Base-by-base conservation (phyloP, 2,888 invertebrate genomes). In the Drosophila limbata region DNA sequence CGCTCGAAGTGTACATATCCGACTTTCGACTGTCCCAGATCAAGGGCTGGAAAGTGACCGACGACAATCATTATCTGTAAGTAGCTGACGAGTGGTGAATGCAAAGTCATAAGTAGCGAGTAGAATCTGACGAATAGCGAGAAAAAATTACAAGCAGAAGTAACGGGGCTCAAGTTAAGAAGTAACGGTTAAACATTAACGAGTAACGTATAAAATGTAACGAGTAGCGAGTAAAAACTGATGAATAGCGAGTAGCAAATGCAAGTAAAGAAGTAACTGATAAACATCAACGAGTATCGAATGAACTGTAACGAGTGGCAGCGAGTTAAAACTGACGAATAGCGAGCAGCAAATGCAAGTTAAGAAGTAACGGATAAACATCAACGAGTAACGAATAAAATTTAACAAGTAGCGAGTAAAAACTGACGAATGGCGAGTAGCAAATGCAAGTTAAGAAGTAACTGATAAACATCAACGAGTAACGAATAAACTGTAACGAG, bases 21-120 rank as follows among this genome's bases (percentile, higher is more conserved):
- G 98, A 99, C 93, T 95, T 96, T 79, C 95, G 97, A 76, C 94
- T 99, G 64, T 98, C 98, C 63, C 98, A 98, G 93, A 96, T 99
- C 82, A 97, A 98, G 93, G 97, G 97, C 45, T 99, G 98, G 98
- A 96, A 96, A 92, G 96, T 98, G 47, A 96, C 97, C 4, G 96
- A 97, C 90, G 96, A 96, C 80, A 94, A 94, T 85, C 94, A 95
- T 84, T 91, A 89, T 65, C 81, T 90, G 92, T 92, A 84, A 88
- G 91, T 81, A 40, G 10, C 17, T 5, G 10, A 28, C 17, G 8
- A 33, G 33, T 21, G 15, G 11, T 8, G 10, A 40, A 15, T 25
- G 0, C n/a, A 25, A 19, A 45, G n/a, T 15, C 25, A 56, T 21
- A 11, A 61, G 35, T 42, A 17, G 8, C 9, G 13, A 51, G 33